phyloP scores from a whole-genome alignment of 2,113 vertebrate species.

The Oenanthe melanoleuca region DNA sequence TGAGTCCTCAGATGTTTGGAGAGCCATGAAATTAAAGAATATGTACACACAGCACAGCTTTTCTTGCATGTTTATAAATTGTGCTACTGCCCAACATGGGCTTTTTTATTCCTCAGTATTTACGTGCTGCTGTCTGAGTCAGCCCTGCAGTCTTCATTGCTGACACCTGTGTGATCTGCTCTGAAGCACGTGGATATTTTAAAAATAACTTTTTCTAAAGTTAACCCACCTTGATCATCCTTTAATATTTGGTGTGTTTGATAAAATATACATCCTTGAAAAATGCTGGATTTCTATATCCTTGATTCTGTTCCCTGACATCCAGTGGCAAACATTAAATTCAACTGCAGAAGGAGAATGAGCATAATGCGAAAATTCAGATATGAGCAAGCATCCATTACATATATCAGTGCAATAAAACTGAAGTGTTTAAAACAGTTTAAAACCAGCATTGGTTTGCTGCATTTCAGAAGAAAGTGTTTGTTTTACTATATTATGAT shows the following conservation, averaged over 20 bases:
- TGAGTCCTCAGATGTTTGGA: slow-evolving; percentile 21
- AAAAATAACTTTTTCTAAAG: background rate
- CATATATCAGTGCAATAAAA: background rate
- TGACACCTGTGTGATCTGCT: background rate
- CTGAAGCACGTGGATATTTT: background rate
- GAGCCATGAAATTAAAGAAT: slow-evolving; percentile 13
- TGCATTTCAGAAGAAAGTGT: background rate
- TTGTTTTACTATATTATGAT: background rate
- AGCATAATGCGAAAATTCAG: background rate
- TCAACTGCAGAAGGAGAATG: background rate
- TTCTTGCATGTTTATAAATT: background rate
- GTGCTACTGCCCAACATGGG: background rate
- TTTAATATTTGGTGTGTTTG: background rate
- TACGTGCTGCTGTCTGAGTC: background rate
- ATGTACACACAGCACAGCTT: background rate
- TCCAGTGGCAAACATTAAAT: background rate
- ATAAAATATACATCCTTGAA: background rate
- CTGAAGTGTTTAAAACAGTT: background rate
- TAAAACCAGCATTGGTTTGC: background rate
- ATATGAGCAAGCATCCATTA: background rate
- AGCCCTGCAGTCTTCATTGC: background rate
- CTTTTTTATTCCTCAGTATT: background rate
- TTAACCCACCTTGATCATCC: background rate
- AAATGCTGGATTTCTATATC: background rate
- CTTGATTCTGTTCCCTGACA: background rate